Conservation (phyloP, 2,888 invertebrate genomes). For the Nomada ruficornis region DNA sequence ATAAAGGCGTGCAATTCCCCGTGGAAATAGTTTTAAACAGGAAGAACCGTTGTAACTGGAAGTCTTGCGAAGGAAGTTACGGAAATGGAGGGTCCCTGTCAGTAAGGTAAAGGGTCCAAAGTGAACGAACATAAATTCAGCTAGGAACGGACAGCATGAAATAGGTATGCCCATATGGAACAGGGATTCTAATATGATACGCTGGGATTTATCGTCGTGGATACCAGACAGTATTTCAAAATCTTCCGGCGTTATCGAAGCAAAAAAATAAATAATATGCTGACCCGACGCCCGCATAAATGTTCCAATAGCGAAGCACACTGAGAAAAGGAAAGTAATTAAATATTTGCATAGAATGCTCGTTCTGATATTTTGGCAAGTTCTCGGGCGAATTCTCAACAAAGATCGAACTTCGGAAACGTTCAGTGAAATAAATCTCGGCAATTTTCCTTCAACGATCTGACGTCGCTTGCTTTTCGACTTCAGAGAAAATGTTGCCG, state of each 20-base stretch:
- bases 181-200: conserved; percentile 60
- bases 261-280: conserved; percentile 31
- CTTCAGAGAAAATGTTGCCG: conserved; percentile 42
- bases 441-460: conserved; percentile 11
- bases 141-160: conserved; percentile 53
- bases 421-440: conserved; percentile 10
- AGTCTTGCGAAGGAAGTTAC: neutral
- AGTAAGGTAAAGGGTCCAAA: conserved; percentile 24
- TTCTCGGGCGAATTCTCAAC: too few species aligned
- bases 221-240: conserved; percentile 47
- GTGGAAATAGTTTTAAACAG: neutral
- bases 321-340: neutral
- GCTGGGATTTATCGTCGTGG: conserved; percentile 57
- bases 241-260: conserved; percentile 41
- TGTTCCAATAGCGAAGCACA: neutral
- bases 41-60: too few species aligned
- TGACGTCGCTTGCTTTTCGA: conserved; percentile 34
- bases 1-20: neutral
- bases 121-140: conserved; percentile 50
- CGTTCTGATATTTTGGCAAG: too few species aligned
- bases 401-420: neutral
- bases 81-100: too few species aligned
- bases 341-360: too few species aligned
- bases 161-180: conserved; percentile 53
- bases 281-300: neutral